Evolutionary conservation across 2,113 vertebrate genomes (phyloP).

Genomic region (Lutjanus erythropterus): DNA sequence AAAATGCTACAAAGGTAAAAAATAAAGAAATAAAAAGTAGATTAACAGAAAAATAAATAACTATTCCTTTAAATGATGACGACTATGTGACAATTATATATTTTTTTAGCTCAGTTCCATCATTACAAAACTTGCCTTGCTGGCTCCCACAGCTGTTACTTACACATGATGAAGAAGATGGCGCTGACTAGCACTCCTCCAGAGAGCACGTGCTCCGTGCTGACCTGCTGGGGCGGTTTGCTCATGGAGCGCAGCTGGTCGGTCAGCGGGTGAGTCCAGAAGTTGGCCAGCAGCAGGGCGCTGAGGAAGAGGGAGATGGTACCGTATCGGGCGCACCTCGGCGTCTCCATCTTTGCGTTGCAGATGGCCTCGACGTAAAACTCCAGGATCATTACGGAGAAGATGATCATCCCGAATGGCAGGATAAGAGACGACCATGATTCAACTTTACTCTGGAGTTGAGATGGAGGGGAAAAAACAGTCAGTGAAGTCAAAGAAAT

Average conservation of each 20-base stretch:
- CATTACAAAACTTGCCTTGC: neutral
- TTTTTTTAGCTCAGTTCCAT: too few species aligned
- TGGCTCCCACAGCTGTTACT: conserved; percentile 58
- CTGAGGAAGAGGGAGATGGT: conserved; percentile 89
- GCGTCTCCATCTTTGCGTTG: conserved; percentile 92
- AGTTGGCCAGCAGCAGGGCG: conserved; percentile 93
- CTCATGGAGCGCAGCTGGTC: conserved; percentile 92
- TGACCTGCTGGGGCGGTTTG: conserved; percentile 85
- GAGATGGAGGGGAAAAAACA: neutral
- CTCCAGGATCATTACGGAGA: conserved; percentile 95
- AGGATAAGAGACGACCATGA: conserved; percentile 94
- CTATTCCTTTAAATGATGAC: too few species aligned
- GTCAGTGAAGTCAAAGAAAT: neutral
- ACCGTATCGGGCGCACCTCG: conserved; percentile 90
- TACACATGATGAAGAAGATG: conserved; percentile 96
- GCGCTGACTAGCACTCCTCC: conserved; percentile 97
- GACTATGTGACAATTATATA: too few species aligned
- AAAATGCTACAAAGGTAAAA: neutral
- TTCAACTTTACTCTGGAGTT: conserved; percentile 93
- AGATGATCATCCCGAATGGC: conserved; percentile 92
- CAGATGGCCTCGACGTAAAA: conserved; percentile 98
- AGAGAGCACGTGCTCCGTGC: conserved; percentile 96
- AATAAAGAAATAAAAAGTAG: neutral
- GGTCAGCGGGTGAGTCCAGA: conserved; percentile 97
- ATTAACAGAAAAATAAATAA: neutral